Conservation (phyloP, 1,140 invertebrate genomes). For the Drosophila rhopaloa region DNA sequence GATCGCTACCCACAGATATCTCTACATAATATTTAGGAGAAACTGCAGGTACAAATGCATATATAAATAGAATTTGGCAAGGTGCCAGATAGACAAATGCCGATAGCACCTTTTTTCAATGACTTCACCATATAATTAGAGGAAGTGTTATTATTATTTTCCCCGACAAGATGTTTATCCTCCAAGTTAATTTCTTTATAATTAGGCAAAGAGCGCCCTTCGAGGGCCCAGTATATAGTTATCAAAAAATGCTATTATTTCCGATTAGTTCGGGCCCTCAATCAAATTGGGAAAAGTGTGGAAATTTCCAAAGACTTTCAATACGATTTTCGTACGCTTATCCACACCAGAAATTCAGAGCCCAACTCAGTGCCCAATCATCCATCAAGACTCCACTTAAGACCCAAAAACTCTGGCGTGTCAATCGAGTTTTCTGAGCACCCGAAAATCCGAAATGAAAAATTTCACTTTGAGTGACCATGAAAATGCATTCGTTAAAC, state of each 20-base stretch:
- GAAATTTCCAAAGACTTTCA: conserved; percentile 49
- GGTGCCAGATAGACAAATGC: conserved; percentile 80
- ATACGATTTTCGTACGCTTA: conserved; percentile 68
- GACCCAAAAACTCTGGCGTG: conserved; percentile 43
- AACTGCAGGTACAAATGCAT: conserved; percentile 13
- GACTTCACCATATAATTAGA: conserved; percentile 59
- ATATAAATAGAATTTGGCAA: conserved; percentile 36
- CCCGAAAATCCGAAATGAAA: conserved; percentile 33
- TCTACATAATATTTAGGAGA: conserved; percentile 18
- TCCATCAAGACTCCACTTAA: conserved; percentile 54
- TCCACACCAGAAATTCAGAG: conserved; percentile 49
- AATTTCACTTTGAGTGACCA: conserved; percentile 79
- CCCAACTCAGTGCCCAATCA: conserved; percentile 38
- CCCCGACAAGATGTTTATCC: conserved; percentile 60
- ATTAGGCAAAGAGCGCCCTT: conserved; percentile 41
- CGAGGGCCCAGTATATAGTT: conserved; percentile 30
- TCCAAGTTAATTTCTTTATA: conserved; percentile 76
- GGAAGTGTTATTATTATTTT: conserved; percentile 49
- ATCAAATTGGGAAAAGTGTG: conserved; percentile 38
- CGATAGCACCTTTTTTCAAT: conserved; percentile 74
- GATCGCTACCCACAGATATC: conserved; percentile 32
- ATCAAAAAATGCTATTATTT: conserved; percentile 54
- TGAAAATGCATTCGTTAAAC: conserved; percentile 82
- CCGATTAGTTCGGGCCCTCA: conserved; percentile 43
- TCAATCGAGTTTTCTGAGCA: conserved; percentile 44